These are phyloP conservation scores for Coboldia fuscipes DNA, from an alignment of 1,140 invertebrate species.

Conservation along the genomic window DNA sequence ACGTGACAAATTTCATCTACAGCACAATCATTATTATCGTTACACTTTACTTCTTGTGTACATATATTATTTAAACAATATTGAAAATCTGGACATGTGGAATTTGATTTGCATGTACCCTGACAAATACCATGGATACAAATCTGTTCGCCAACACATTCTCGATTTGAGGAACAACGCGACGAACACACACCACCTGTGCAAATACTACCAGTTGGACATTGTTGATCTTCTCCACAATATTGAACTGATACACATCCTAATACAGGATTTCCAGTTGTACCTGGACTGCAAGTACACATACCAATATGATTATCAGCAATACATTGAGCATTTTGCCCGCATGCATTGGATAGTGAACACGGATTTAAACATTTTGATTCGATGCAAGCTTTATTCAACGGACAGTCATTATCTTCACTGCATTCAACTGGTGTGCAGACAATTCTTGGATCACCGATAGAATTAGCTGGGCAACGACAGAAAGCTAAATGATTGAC, in stretches of 20 bases:
- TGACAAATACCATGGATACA: slow-evolving; percentile 60
- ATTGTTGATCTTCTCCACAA: slow-evolving; percentile 53
- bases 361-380: slow-evolving; percentile 65
- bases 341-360: slow-evolving; percentile 56
- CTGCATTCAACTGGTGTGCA: slow-evolving; percentile 56
- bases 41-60: slow-evolving; percentile 53
- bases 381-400: slow-evolving; percentile 49
- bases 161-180: slow-evolving; percentile 48
- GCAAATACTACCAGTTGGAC: slow-evolving; percentile 58
- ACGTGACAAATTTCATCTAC: slow-evolving; percentile 40
- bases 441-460: slow-evolving; percentile 45
- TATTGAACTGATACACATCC: slow-evolving; percentile 61
- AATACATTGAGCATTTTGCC: slow-evolving; percentile 49
- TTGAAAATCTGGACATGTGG: slow-evolving; percentile 58
- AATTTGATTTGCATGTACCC: slow-evolving; percentile 51
- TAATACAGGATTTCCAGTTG: slow-evolving; percentile 63
- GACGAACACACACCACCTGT: slow-evolving; percentile 58
- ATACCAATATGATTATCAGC: slow-evolving; percentile 49
- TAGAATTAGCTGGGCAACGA: slow-evolving; percentile 49
- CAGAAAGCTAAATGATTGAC: slow-evolving; percentile 45
- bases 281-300: slow-evolving; percentile 59
- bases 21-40: slow-evolving; percentile 41
- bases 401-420: slow-evolving; percentile 51
- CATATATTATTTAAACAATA: slow-evolving; percentile 66
- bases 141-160: slow-evolving; percentile 58